Conservation (phyloP, 2,113 vertebrate genomes). For the Dasypus novemcinctus region DNA sequence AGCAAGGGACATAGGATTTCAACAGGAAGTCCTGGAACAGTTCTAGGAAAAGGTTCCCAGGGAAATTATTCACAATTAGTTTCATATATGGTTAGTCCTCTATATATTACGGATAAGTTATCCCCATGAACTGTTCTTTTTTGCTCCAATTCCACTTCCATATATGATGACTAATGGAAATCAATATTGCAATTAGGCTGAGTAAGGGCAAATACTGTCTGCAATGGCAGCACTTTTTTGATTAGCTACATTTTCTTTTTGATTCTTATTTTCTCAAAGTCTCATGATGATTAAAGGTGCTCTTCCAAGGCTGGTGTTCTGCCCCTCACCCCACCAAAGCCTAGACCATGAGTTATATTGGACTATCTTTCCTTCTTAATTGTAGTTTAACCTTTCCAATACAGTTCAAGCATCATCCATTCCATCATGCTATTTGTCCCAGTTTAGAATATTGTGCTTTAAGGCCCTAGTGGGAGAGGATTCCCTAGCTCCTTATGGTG, state of each 20-base stretch:
- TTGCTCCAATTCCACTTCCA: background rate
- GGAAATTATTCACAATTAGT: background rate
- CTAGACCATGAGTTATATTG: too few species aligned
- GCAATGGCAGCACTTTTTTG: background rate
- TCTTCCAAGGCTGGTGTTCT: background rate
- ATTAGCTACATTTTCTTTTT: background rate
- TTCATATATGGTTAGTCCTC: background rate
- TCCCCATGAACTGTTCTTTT: background rate
- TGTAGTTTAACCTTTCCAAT: background rate
- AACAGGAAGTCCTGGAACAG: background rate
- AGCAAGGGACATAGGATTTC: background rate
- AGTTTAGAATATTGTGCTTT: background rate
- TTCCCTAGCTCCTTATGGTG: background rate
- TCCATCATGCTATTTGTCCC: rapidly evolving
- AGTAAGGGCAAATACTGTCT: background rate
- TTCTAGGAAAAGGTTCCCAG: background rate
- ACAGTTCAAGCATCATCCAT: background rate
- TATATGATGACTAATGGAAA: background rate
- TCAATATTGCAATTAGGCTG: background rate
- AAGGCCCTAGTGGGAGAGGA: background rate
- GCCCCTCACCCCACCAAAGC: rapidly evolving
- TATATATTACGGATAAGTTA: background rate
- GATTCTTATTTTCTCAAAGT: background rate
- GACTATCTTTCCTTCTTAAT: background rate
- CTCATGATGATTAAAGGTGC: background rate